phyloP scores from a whole-genome alignment of 2,888 invertebrate genomes.

The Lasioglossum lativentre region DNA sequence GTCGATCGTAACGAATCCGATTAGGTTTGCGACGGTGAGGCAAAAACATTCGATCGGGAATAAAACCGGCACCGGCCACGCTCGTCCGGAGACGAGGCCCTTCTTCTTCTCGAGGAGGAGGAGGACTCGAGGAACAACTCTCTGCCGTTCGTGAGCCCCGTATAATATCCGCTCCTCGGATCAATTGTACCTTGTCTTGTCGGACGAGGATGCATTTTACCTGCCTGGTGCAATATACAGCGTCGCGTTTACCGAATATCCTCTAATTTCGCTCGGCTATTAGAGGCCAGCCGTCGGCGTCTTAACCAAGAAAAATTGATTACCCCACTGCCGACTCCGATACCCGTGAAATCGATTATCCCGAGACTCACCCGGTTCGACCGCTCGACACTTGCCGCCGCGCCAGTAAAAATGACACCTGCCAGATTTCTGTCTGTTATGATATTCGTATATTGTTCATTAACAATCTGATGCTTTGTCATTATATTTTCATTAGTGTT shows the following conservation, averaged over 20 bases:
- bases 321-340: slow-evolving; percentile 1
- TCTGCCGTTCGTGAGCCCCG: slow-evolving; percentile 53
- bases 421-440: neutral
- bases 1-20: slow-evolving; percentile 74
- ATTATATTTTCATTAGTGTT: no score
- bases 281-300: neutral
- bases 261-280: slow-evolving; percentile 26
- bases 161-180: slow-evolving; percentile 58
- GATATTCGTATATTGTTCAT: neutral
- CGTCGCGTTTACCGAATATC: slow-evolving; percentile 23
- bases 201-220: neutral
- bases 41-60: slow-evolving; percentile 80
- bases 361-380: slow-evolving; percentile 2
- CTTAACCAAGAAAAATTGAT: slow-evolving; percentile 32
- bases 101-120: neutral
- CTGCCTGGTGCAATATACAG: slow-evolving; percentile 25
- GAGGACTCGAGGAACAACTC: slow-evolving; percentile 49
- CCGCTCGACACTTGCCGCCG: slow-evolving; percentile 2
- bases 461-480: no score
- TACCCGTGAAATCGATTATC: slow-evolving; percentile 49
- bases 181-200: slow-evolving; percentile 64
- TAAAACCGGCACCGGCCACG: slow-evolving; percentile 73
- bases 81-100: slow-evolving; percentile 39
- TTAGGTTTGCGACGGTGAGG: slow-evolving; percentile 75
- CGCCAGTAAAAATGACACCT: neutral